These are phyloP conservation scores for Bellardia pandia DNA, from an alignment of 2,888 invertebrate species.

Conservation along the genomic window DNA sequence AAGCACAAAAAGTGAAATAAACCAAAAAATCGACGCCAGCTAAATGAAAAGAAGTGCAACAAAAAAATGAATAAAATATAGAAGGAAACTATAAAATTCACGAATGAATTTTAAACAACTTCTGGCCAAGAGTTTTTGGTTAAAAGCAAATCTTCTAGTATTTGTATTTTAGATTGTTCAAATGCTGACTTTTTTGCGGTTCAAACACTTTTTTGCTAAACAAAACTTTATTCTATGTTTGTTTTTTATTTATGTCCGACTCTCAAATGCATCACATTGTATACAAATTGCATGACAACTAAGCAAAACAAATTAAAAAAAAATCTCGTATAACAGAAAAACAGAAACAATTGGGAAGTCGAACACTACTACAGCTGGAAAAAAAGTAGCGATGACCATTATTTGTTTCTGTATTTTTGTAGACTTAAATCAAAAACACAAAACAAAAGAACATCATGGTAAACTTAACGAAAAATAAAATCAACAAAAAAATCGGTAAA, in stretches of 20 bases:
- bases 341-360: slow-evolving; percentile 16
- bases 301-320: slow-evolving; percentile 28
- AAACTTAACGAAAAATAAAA: slow-evolving; percentile 21
- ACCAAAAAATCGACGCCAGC: slow-evolving; percentile 10
- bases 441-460: slow-evolving; percentile 49
- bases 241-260: slow-evolving; percentile 49
- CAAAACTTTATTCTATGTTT: slow-evolving; percentile 41
- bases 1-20: background rate
- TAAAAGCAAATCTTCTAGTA: slow-evolving; percentile 65
- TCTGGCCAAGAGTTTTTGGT: slow-evolving; percentile 60
- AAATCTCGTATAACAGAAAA: slow-evolving; percentile 3
- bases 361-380: slow-evolving; percentile 16
- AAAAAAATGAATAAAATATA: slow-evolving; percentile 12
- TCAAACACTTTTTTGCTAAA: slow-evolving; percentile 36
- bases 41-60: slow-evolving; percentile 14
- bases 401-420: slow-evolving; percentile 53
- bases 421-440: slow-evolving; percentile 30
- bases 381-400: slow-evolving; percentile 60
- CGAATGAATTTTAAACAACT: slow-evolving; percentile 73
- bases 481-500: background rate
- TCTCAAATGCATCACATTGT: slow-evolving; percentile 66
- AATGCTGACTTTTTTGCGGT: slow-evolving; percentile 53
- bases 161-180: slow-evolving; percentile 59
- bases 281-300: slow-evolving; percentile 68
- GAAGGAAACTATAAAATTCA: slow-evolving; percentile 68